Evolutionary conservation across 2,113 vertebrate genomes (phyloP), one percentile per base, ranked within the genome.

Genomic region (Trichomycterus rosablanca): DNA sequence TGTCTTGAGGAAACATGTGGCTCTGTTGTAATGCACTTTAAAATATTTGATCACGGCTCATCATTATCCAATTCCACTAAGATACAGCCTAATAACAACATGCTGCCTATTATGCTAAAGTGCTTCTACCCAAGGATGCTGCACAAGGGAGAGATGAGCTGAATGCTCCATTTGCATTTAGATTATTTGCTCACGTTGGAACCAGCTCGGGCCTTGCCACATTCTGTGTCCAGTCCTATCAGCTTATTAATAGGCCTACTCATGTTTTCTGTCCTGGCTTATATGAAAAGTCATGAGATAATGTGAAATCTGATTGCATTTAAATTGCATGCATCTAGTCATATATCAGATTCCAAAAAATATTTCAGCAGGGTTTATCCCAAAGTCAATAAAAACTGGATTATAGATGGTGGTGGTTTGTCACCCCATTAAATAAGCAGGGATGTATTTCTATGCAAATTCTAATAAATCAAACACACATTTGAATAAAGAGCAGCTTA

Each of bases 151-250:
- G 67, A 68, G 64, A 62, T 39, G 48, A 50, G 20, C 50, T 56
- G 40, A 76, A 82, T 61, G 54, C 67, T 60, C 40, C 49, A 78
- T 84, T 83, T 79, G 80, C 81, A 86, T 83, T 75, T 84, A 84
- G 76, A 84, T 84, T 77, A 73, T 70, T 59, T 52, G 40, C 69
- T 46, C 43, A 55, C 19, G 58, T 63, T 68, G 54, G 42, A 59
- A 72, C 2, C 26, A 63, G 76, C 37, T 72, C 50, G 26, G 66
- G 16, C n/a, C 2, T 39, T 24, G 16, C 14, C 23, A 37, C 56
- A 40, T 54, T 57, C n/a, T 59, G 37, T 51, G 15, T 54, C 44
- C 19, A 58, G 16, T 57, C 24, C 54, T 34, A 35, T 59, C 55
- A 30, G 42, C 35, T 40, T 39, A 57, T 66, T 61, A 71, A 61